Evolutionary conservation across 1,140 invertebrate genomes (phyloP).

Genomic region (Globodera ellingtonae): DNA sequence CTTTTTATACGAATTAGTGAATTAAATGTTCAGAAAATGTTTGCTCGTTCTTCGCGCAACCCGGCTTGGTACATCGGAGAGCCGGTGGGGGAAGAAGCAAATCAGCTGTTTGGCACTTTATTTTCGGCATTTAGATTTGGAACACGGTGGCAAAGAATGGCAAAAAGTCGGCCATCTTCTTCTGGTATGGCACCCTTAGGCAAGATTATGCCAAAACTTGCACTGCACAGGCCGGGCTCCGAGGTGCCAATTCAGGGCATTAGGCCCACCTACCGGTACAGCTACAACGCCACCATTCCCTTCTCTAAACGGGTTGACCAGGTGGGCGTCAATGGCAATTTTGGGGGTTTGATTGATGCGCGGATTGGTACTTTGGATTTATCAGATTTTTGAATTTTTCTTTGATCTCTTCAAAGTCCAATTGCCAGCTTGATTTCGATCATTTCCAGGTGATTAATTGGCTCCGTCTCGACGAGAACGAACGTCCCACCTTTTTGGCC

Average conservation of each 20-base stretch:
- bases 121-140: constrained; percentile 36
- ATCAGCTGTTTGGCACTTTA: background rate
- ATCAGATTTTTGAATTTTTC: no score
- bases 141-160: constrained; percentile 51
- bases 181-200: constrained; percentile 33
- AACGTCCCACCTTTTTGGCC: constrained; percentile 68
- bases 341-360: background rate
- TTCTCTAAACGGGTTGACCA: constrained; percentile 56
- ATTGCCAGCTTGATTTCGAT: constrained; percentile 45
- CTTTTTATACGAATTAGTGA: background rate
- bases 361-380: no score
- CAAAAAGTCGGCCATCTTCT: constrained; percentile 55
- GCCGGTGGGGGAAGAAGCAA: constrained; percentile 24
- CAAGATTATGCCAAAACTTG: constrained; percentile 35
- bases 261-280: constrained; percentile 41
- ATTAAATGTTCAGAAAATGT: constrained; percentile 30
- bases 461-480: constrained; percentile 70
- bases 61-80: constrained; percentile 46
- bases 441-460: constrained; percentile 67
- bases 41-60: constrained; percentile 37
- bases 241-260: constrained; percentile 47
- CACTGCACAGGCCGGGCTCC: constrained; percentile 35
- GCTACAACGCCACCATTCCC: constrained; percentile 45
- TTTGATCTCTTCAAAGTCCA: no score
- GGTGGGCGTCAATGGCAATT: constrained; percentile 3